phyloP scores from a whole-genome alignment of 1,140 invertebrate genomes.

The Papilio aristodemus region DNA sequence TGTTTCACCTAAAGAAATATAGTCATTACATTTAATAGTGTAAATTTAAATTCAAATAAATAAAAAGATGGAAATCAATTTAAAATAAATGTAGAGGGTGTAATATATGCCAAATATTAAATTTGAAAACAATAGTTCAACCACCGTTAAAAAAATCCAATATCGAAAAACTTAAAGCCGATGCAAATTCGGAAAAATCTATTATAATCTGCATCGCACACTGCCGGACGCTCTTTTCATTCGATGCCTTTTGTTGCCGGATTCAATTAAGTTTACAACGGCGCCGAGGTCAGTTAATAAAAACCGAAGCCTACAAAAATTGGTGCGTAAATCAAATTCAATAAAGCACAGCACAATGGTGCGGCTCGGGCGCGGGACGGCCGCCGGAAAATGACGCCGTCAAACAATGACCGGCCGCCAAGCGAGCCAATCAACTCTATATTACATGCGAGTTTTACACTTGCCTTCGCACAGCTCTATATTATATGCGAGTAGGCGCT shows the following conservation, averaged over 20 bases:
- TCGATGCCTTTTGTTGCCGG: constrained; percentile 75
- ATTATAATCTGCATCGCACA: constrained; percentile 80
- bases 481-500: not conserved
- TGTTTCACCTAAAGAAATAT: too few species aligned
- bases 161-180: constrained; percentile 73
- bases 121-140: constrained; percentile 67
- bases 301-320: constrained; percentile 79
- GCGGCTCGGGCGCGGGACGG: constrained; percentile 55
- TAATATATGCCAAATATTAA: constrained; percentile 43
- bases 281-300: constrained; percentile 79
- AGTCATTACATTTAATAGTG: too few species aligned
- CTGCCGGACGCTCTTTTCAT: constrained; percentile 78
- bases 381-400: constrained; percentile 68
- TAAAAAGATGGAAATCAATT: constrained; percentile 11
- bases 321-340: constrained; percentile 79
- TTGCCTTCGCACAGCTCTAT: constrained; percentile 21
- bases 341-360: constrained; percentile 75
- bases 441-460: constrained; percentile 39
- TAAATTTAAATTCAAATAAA: constrained; percentile 26
- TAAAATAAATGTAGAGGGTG: constrained; percentile 15
- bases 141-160: constrained; percentile 72
- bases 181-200: constrained; percentile 78
- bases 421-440: constrained; percentile 54
- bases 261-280: constrained; percentile 81
- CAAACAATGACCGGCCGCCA: constrained; percentile 58